These are phyloP conservation scores for Pristiophorus japonicus DNA, from an alignment of 2,113 vertebrate species.

Conservation along the genomic window DNA sequence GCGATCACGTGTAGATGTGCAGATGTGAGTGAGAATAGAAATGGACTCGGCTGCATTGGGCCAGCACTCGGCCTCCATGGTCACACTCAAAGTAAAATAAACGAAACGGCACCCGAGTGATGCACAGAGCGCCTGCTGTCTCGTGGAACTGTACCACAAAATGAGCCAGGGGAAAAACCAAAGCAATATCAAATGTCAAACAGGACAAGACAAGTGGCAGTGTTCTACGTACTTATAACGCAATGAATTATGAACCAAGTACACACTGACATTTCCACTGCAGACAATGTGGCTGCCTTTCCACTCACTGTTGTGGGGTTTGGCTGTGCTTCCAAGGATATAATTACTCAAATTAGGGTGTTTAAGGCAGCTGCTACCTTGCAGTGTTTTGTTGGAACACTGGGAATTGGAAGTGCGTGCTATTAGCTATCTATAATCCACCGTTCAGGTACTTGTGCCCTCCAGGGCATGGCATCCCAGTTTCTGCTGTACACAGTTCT, in stretches of 20 bases:
- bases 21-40: background rate
- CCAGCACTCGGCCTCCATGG: background rate
- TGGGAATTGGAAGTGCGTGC: background rate
- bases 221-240: background rate
- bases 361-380: background rate
- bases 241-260: background rate
- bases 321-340: background rate
- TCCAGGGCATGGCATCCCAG: background rate
- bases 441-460: background rate
- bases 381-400: background rate
- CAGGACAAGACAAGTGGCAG: background rate
- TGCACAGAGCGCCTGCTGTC: background rate
- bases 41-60: background rate
- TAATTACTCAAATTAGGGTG: background rate
- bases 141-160: background rate
- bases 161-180: too few relatives aligned
- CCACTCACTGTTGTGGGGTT: background rate
- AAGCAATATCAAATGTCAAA: background rate
- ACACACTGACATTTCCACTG: background rate
- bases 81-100: background rate
- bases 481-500: background rate
- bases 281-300: background rate
- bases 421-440: background rate
- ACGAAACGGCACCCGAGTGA: background rate
- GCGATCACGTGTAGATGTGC: background rate